Evolutionary conservation across 2,113 vertebrate genomes (phyloP), one percentile per base, ranked within the genome.

Genomic region (Gobio gobio): DNA sequence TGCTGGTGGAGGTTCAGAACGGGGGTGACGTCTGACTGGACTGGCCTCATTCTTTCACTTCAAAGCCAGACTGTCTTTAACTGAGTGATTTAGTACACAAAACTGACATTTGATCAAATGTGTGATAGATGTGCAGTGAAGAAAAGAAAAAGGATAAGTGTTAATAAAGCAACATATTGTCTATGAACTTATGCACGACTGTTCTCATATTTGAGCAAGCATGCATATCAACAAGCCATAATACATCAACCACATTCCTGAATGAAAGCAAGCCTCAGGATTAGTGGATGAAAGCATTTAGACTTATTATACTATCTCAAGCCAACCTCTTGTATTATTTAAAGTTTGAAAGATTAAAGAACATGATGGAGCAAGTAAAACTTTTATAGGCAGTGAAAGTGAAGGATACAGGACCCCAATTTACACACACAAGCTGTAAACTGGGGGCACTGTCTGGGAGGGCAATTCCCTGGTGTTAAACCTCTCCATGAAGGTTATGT

Each of bases 21-120:
- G 29, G 10, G 10, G 36, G 72, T 90, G 90, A 88, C 66, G 74
- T 78, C 66, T 81, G 85, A 85, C 86, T 73, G 66, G 85, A 70
- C 61, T 88, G 85, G 87, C 88, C 90, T 89, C 86, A 89, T 91
- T 92, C 87, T 86, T 90, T 90, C 88, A 92, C 87, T 89, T 93
- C 90, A 93, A 92, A 91, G 90, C 68, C 81, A 82, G 49, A 51
- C 51, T 18, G 47, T 77, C 18, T 47, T 63, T 77, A 40, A 78
- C 14, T 2, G 76, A 13, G 20, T 58, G 33, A 75, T 72, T 72
- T 40, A 72, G 36, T 10, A 72, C 36, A 75, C n/a, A 51, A 75
- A 75, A 49, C 43, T 49, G 72, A 26, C 45, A 49, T 9, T 12
- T 12, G 4, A 72, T 10, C 12, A 36, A 68, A 68, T 20, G 33